Percentiles rank a stretch among this genome's conserved stretches.
phyloP scores from a whole-genome alignment of 2,113 vertebrate genomes.

The Clarias magur region DNA sequence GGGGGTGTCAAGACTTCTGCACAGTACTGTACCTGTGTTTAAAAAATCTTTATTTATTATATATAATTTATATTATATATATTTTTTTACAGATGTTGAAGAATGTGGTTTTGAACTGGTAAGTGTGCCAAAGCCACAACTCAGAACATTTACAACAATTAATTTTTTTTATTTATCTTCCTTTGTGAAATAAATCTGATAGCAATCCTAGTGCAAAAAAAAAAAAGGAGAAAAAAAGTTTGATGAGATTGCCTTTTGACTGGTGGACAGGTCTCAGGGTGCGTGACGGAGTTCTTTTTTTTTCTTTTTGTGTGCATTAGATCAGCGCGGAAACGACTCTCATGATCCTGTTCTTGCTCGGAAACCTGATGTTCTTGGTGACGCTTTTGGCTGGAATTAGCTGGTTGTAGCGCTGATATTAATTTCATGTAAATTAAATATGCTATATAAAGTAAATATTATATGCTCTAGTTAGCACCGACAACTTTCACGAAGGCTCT shows the following conservation, averaged over 20 bases:
- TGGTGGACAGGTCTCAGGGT: not conserved
- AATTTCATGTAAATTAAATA: not conserved
- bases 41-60: not conserved
- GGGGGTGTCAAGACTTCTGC: too few relatives aligned
- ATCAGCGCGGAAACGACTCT: constrained; percentile 44
- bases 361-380: constrained; percentile 71
- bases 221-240: too few relatives aligned
- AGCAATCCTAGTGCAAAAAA: too few relatives aligned
- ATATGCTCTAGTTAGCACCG: too few relatives aligned
- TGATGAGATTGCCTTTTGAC: not conserved
- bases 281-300: not conserved
- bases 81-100: not conserved
- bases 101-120: not conserved
- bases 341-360: constrained; percentile 61
- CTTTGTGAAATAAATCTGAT: not conserved
- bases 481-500: too few relatives aligned
- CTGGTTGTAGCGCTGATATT: not conserved
- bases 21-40: too few relatives aligned
- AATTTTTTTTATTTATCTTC: not conserved
- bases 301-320: constrained; percentile 46
- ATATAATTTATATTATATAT: not conserved
- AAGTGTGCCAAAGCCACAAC: not conserved
- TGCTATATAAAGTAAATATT: too few relatives aligned
- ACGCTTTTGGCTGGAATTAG: constrained; percentile 72
- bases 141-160: not conserved